A percentile compares a stretch with the other conserved stretches of the same genome.
phyloP scores from a whole-genome alignment of 2,797 vertebrate genomes.

The Chelmon rostratus region DNA sequence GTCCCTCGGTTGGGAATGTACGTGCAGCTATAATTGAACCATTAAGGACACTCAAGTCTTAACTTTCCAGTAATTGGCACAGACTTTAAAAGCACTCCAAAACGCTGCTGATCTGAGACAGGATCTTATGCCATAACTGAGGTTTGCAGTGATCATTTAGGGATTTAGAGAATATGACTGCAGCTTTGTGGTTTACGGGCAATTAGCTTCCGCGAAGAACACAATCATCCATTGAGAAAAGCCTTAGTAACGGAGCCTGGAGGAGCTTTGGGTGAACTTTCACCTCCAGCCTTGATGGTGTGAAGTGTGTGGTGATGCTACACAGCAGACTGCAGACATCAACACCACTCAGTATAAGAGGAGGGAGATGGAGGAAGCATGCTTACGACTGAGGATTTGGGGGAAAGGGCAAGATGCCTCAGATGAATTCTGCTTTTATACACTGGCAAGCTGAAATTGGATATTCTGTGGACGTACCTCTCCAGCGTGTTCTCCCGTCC shows the following conservation, averaged over 20 bases:
- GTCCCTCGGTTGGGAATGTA: constrained; percentile 3
- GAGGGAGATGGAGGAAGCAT: constrained; percentile 24
- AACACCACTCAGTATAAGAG: constrained; percentile 18
- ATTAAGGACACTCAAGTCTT: constrained; percentile 9
- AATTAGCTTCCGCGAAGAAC: constrained; percentile 27
- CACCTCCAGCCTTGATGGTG: not conserved
- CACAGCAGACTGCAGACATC: constrained; percentile 42
- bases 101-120: not conserved
- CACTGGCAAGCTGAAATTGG: not conserved
- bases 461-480: not conserved
- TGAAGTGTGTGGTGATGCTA: constrained; percentile 45
- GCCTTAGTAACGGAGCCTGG: constrained; percentile 9
- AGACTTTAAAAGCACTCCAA: constrained; percentile 16
- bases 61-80: constrained; percentile 11
- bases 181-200: constrained; percentile 41
- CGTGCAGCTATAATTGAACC: constrained; percentile 20
- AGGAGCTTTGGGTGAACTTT: constrained; percentile 45
- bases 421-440: constrained; percentile 10
- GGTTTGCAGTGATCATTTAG: constrained; percentile 30
- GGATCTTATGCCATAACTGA: constrained; percentile 17
- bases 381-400: constrained; percentile 14
- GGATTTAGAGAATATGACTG: constrained; percentile 33
- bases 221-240: constrained; percentile 25
- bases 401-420: constrained; percentile 30
- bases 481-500: not conserved